Evolutionary conservation across 1,140 invertebrate species (phyloP).

Genomic region (Harlomillsia oculata): DNA sequence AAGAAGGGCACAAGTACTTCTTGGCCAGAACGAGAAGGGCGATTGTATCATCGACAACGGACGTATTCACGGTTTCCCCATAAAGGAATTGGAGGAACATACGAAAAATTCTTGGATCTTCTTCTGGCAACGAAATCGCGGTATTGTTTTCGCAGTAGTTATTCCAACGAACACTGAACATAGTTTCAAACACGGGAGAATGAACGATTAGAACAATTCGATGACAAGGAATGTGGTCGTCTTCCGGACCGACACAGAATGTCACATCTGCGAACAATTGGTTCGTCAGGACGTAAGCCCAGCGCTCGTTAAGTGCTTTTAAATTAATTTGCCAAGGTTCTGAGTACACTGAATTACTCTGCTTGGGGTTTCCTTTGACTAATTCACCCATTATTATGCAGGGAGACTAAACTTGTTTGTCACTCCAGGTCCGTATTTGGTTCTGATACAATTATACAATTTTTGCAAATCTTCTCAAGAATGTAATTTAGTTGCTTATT

Average conservation of each 20-base stretch:
- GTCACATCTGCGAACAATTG: conserved; percentile 23
- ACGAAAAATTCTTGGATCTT: conserved; percentile 16
- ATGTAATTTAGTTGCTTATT: too few species aligned
- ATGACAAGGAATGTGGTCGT: conserved; percentile 17
- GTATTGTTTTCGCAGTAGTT: conserved; percentile 1
- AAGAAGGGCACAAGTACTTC: conserved; percentile 26
- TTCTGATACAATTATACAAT: too few species aligned
- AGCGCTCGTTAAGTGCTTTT: conserved; percentile 17
- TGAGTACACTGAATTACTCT: too few species aligned
- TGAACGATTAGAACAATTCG: conserved; percentile 25
- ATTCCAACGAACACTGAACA: conserved; percentile 16
- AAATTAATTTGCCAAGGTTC: conserved; percentile 24
- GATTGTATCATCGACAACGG: conserved; percentile 13
- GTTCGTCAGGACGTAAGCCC: conserved; percentile 20
- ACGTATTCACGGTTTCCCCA: conserved; percentile 1
- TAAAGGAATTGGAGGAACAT: conserved; percentile 25
- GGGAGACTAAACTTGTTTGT: too few species aligned
- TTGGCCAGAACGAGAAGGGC: conserved; percentile 23
- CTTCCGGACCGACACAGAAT: conserved; percentile 3
- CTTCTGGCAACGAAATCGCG: conserved; percentile 21
- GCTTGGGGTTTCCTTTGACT: background rate
- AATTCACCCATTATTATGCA: conserved; percentile 27
- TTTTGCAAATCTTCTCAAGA: too few species aligned
- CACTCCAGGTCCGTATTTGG: too few species aligned
- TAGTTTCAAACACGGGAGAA: conserved; percentile 32